Base-by-base conservation (phyloP, 1,140 invertebrate genomes). In the Lepidurus apus region DNA sequence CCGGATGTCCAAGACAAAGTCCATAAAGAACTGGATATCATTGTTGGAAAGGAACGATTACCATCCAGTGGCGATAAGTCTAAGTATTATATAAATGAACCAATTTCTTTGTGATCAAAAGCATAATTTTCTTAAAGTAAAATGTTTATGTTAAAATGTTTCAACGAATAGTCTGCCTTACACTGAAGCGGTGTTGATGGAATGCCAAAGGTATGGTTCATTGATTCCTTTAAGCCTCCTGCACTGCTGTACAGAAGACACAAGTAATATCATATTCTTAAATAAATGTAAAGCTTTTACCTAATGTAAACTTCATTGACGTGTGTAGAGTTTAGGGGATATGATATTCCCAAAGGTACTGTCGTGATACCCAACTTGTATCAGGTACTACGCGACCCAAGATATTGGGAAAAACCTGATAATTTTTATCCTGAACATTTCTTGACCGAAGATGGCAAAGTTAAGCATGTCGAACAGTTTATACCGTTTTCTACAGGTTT, bases 11-110 rank as follows among this genome's bases (percentile, higher is more conserved):
- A 85, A 78, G 73, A 77, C 6, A 79, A 79, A 26, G 78, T 85
- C 5, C 83, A 84, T 45, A 26, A 81, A 13, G 85, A 86, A 79
- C 77, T 86, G n/a, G 82, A 84, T 77, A 17, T 76, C 4, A 80
- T 82, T 5, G 78, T 85, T 42, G 83, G 83, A 34, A 34, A 34
- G 43, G 76, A 81, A 7, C 44, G 11, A 17, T 42, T 79, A 5
- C 79, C 79, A 43, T 43, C 74, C 0, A n/a, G 73, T 6, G 74
- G 24, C 11, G 34, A 74, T 24, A 11, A 75, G n/a, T n/a, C 73
- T 7, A 75, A 47, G 79, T 75, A 53, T 4, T 5, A 42, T 26
- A 44, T 47, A 1, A 8, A 42, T 76, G 7, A 45, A 45, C 5
- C 17, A 4, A n/a, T 43, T 13, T 1, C 47, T 9, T 11, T 21